Evolutionary conservation across 2,797 vertebrate species (phyloP), one percentile per base, ranked within the genome.

Genomic region (Macrochelys suwanniensis): DNA sequence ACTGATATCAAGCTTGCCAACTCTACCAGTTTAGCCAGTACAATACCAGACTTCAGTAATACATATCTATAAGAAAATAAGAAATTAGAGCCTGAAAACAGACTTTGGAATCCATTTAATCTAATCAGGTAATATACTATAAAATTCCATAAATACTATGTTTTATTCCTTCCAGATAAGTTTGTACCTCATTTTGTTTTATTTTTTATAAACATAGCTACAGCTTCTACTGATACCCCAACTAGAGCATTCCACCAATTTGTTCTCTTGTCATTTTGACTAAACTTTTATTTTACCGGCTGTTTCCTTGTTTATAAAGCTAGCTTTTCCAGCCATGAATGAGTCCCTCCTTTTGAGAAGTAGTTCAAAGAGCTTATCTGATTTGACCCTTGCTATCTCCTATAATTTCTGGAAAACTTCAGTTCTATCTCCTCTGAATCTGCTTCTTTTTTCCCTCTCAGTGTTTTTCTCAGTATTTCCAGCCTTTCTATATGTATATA

Each of bases 361-460:
- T 91, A 91, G 97, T 95, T 94, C 85, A 96, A 95, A 93, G 78
- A 85, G 84, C 57, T 95, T 89, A 95, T 80, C 86, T 89, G 93
- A 96, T 86, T 89, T 95, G 95, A 96, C 90, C 87, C 92, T 74
- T 45, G 59, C 92, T 84, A 95, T 94, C 92, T 87, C 90, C 85
- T 94, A 85, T 94, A 88, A 94, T 80, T 92, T 97, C 89, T 97
- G 87, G 90, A 94, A 96, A 93, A 96, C 87, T 96, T 96, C 88
- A 95, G 93, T 89, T 96, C 89, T 85, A 97, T 96, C 82, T 96
- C 94, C 3, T 74, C 9, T 71, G 68, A 71, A 71, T 71, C 5
- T 96, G 91, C 95, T 97, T 96, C 95, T 92, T 95, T 97, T 96
- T 95, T 90, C 90, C 93, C 92, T 53, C 61, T 94, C 95, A 95